A percentile compares a stretch with the other conserved stretches of the same genome.
These are phyloP conservation scores for Triops cancriformis DNA, from an alignment of 1,140 invertebrate genomes.

Conservation along the genomic window DNA sequence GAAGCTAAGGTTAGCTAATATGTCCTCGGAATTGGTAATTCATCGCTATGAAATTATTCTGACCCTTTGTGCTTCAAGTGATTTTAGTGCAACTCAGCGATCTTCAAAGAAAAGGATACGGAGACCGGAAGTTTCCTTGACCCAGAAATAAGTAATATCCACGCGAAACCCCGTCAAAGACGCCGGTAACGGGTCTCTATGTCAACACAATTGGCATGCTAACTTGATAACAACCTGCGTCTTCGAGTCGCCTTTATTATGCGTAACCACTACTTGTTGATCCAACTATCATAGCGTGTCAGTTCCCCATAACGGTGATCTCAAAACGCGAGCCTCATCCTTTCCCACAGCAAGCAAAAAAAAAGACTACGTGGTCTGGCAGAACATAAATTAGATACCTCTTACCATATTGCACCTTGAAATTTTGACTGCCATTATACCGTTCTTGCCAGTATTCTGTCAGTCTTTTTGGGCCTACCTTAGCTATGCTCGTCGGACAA, in stretches of 20 bases:
- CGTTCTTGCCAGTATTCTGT: not conserved
- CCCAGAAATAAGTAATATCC: not conserved
- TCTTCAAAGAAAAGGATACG: no score
- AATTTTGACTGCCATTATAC: not conserved
- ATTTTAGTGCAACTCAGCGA: no score
- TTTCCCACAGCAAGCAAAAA: not conserved
- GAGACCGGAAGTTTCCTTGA: constrained; percentile 4
- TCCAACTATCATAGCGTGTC: not conserved
- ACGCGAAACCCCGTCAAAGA: not conserved
- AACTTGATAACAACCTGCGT: not conserved
- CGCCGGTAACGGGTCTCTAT: not conserved
- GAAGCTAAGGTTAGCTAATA: no score
- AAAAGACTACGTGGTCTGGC: not conserved
- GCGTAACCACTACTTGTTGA: not conserved
- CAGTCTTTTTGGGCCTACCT: not conserved
- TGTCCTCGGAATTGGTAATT: no score
- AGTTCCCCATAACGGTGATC: not conserved
- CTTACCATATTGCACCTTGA: not conserved
- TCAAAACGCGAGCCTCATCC: not conserved
- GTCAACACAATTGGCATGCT: constrained; percentile 9
- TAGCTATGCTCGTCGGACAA: not conserved
- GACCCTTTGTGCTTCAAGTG: no score
- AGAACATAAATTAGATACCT: not conserved
- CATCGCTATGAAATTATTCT: no score
- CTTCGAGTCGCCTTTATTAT: not conserved